Evolutionary conservation across 2,797 vertebrate species (phyloP), one percentile per base, ranked within the genome.

Genomic region (Melopsittacus undulatus): DNA sequence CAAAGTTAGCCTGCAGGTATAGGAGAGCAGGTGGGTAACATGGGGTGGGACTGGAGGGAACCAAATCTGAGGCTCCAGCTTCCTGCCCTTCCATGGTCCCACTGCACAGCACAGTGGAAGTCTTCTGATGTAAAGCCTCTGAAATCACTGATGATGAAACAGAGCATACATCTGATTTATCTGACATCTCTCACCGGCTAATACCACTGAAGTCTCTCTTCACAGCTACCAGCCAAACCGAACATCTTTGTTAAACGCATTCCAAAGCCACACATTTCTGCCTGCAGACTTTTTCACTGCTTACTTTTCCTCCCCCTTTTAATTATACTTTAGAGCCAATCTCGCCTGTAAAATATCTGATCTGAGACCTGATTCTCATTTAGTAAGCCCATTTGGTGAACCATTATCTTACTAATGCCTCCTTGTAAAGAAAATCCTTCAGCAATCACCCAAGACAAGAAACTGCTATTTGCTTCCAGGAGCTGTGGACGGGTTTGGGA

Each of bases 21-120:
- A 56, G 64, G 10, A 62, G 26, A 46, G 23, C 27, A n/a, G 9
- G 13, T 2, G 30, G 32, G 42, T 17, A 59, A 69, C 43, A 34
- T 0, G 0, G 45, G 13, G 8, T 1, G n/a, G 23, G 51, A 21
- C 1, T 3, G 6, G 9, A 36, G n/a, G n/a, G 20, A 87, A 45
- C 13, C n/a, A 59, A 19, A 63, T 21, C 27, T 21, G 43, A 80
- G 36, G 29, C 63, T 45, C 46, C 0, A 2, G 45, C n/a, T 51
- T 23, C 54, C 49, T 27, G 2, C 6, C 15, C 11, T 20, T 66
- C n/a, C 11, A 14, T 1, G 17, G 76, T 21, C 48, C 43, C 85
- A n/a, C 32, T 11, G 63, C 34, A 64, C 7, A 8, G 62, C 0
- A 1, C 36, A 34, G 27, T 9, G 13, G 4, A 48, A 85, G 3